A percentile compares a stretch with the other conserved stretches of the same genome.
These are phyloP conservation scores for Lepidostoma basale DNA, from an alignment of 1,140 invertebrate genomes.

Conservation along the genomic window DNA sequence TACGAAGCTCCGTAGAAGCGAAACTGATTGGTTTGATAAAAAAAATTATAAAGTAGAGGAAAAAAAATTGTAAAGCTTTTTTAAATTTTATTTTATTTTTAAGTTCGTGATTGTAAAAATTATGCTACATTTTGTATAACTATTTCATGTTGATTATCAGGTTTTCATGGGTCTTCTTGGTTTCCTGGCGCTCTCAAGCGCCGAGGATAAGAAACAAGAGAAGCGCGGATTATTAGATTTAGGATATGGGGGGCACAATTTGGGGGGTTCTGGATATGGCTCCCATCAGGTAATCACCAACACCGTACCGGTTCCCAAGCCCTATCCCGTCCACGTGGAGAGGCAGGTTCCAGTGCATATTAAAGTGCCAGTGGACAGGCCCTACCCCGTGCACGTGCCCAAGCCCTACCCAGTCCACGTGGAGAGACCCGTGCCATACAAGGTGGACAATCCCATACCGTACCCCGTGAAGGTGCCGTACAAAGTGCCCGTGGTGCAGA, in stretches of 20 bases:
- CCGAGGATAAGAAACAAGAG: conserved; percentile 48
- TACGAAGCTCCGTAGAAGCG: too few relatives aligned
- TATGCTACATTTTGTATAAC: too few relatives aligned
- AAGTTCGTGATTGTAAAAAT: too few relatives aligned
- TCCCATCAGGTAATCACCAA: conserved; percentile 47
- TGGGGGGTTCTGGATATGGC: conserved; percentile 14
- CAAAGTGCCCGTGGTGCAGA: conserved; percentile 50
- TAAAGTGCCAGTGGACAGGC: conserved; percentile 49
- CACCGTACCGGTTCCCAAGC: conserved; percentile 50
- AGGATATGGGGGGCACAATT: conserved; percentile 47
- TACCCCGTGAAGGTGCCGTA: conserved; percentile 52
- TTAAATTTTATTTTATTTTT: neutral
- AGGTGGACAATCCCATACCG: conserved; percentile 50
- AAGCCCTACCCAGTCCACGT: conserved; percentile 59
- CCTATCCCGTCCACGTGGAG: conserved; percentile 51
- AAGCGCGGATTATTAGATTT: conserved; percentile 52
- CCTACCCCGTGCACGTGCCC: conserved; percentile 45
- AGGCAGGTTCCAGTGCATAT: conserved; percentile 50
- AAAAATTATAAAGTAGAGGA: too few relatives aligned
- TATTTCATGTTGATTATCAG: neutral
- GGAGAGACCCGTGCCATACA: conserved; percentile 50
- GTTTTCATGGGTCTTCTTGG: neutral
- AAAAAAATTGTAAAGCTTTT: neutral
- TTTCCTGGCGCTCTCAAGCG: conserved; percentile 46
- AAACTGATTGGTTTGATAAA: too few relatives aligned